phyloP scores from a whole-genome alignment of 2,888 invertebrate species.

The Cylindroiulus punctatus region DNA sequence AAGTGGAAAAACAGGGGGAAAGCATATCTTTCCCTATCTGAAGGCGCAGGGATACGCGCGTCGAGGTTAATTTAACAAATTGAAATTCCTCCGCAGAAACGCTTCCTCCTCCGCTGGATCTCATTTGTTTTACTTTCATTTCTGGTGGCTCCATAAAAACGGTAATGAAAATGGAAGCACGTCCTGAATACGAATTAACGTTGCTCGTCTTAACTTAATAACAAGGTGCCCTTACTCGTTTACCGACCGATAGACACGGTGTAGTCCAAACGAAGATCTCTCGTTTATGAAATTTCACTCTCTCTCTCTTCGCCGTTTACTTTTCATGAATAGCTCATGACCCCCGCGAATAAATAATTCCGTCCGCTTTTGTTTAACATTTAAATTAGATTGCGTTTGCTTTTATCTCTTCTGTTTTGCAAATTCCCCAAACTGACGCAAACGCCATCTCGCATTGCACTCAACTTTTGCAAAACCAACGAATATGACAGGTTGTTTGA shows the following conservation, averaged over 20 bases:
- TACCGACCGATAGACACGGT: background rate
- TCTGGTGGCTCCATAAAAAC: background rate
- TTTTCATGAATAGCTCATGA: background rate
- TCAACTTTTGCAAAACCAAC: background rate
- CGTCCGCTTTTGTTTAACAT: background rate
- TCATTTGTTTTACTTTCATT: constrained; percentile 42
- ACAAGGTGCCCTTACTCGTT: background rate
- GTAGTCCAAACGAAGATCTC: background rate
- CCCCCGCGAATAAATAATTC: constrained; percentile 8
- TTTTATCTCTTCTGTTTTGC: background rate
- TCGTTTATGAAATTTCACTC: background rate
- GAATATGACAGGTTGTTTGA: background rate
- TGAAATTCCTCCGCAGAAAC: background rate
- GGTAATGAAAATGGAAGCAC: constrained; percentile 38
- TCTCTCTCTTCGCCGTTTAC: background rate
- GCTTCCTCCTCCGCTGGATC: constrained; percentile 5
- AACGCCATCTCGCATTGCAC: background rate
- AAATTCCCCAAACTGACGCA: background rate
- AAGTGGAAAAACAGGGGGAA: background rate
- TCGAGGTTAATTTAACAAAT: constrained; percentile 35
- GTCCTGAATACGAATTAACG: constrained; percentile 37
- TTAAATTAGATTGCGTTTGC: background rate
- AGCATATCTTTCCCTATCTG: background rate
- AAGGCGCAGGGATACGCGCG: background rate
- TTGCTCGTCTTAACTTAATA: constrained; percentile 31